These are phyloP conservation scores for Incurvaria masculella DNA, from an alignment of 2,888 invertebrate genomes.

Conservation along the genomic window DNA sequence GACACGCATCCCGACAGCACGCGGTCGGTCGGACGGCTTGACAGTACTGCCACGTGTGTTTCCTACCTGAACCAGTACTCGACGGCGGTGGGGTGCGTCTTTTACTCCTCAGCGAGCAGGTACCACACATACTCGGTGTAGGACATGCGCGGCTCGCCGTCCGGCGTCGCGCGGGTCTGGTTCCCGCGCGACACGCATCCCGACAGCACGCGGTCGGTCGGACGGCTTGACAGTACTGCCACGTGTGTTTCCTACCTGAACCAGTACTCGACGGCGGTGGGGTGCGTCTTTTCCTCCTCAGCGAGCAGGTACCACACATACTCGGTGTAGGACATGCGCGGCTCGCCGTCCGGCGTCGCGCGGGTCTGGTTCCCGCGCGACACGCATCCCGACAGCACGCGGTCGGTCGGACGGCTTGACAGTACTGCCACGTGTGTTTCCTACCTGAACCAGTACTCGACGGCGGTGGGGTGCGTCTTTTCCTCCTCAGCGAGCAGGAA, in stretches of 20 bases:
- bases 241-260: slow-evolving; percentile 77
- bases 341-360: slow-evolving; percentile 55
- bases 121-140: slow-evolving; percentile 99
- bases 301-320: slow-evolving; percentile 99
- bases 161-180: slow-evolving; percentile 48
- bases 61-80: slow-evolving; percentile 94
- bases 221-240: slow-evolving; percentile 89
- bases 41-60: slow-evolving; percentile 80
- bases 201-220: slow-evolving; percentile 96
- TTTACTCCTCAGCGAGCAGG: slow-evolving; percentile 97
- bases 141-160: slow-evolving; percentile 81
- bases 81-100: slow-evolving; percentile 91
- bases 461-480: slow-evolving; percentile 92
- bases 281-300: slow-evolving; percentile 97
- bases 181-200: slow-evolving; percentile 91
- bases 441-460: slow-evolving; percentile 93
- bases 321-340: slow-evolving; percentile 96
- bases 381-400: slow-evolving; percentile 97
- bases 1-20: slow-evolving; percentile 98
- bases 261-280: slow-evolving; percentile 94
- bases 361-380: slow-evolving; percentile 70
- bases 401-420: slow-evolving; percentile 93
- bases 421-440: slow-evolving; percentile 79
- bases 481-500: slow-evolving; percentile 98
- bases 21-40: slow-evolving; percentile 94